phyloP scores from a whole-genome alignment of 2,797 vertebrate genomes.

The Etheostoma perlongum region DNA sequence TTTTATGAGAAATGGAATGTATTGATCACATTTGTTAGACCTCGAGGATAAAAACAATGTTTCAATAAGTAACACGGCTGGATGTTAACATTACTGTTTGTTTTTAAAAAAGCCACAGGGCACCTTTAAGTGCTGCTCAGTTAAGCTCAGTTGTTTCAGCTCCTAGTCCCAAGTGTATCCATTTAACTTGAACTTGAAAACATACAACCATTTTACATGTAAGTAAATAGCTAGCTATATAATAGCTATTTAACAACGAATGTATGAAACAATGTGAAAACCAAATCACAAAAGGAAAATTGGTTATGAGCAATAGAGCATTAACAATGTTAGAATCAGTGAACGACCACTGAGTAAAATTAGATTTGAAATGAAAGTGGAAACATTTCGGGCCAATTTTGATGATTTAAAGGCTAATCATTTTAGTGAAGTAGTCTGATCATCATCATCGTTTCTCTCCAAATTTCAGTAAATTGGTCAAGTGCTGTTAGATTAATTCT shows the following conservation, averaged over 20 bases:
- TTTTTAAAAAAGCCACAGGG: background rate
- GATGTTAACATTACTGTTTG: background rate
- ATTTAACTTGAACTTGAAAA: constrained; percentile 1
- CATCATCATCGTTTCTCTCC: no score
- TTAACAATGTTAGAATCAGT: background rate
- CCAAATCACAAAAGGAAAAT: background rate
- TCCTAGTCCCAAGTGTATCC: background rate
- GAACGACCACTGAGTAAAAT: background rate
- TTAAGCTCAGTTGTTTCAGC: background rate
- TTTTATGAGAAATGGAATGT: background rate
- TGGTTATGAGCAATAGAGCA: background rate
- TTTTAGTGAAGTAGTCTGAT: background rate
- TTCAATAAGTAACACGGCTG: background rate
- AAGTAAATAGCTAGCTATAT: background rate
- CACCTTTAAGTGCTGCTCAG: background rate
- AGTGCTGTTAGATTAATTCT: background rate
- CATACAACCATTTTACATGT: background rate
- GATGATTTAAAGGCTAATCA: background rate
- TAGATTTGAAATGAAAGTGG: background rate
- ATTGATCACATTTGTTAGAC: background rate
- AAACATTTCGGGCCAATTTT: background rate
- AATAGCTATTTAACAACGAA: background rate
- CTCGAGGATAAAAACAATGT: background rate
- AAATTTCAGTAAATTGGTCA: background rate
- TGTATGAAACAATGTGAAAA: background rate